Evolutionary conservation across 2,888 invertebrate species (phyloP), one percentile per base, ranked within the genome.

Genomic region (Achlya flavicornis): DNA sequence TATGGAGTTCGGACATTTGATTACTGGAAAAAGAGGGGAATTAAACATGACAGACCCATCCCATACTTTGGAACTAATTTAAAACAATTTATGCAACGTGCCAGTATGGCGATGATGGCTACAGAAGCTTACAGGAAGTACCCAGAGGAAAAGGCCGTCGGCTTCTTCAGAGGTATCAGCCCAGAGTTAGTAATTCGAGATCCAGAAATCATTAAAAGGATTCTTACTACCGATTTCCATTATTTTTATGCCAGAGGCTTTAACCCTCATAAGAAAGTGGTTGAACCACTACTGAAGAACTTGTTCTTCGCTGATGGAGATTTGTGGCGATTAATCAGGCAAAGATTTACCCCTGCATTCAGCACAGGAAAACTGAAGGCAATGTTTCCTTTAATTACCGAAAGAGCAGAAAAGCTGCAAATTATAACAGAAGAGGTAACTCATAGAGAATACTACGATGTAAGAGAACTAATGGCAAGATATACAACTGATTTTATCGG

Each of bases 401-500:
- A 90, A 0, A 78, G 89, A 71, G 90, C 91, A 5, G 87, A 89
- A 68, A 89, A 87, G 68, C 68, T 93, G 12, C 88, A 91, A 78
- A 14, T 80, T 2, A 79, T 89, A 48, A 83, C 88, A 4, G 88
- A 88, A 64, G 81, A 86, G 12, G 78, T 89, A 0, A 71, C 79
- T 7, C 67, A 82, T 7, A 78, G 72, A 61, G 87, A 89, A 57
- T 82, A 73, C 68, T 90, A 88, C 61, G 91, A 92, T 66, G 84
- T 86, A 4, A 81, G 88, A 57, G 92, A 92, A 67, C 82, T 92
- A 0, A 92, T 92, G 91, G 92, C 91, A 3, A 83, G 92, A 59
- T 93, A 90, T 57, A 92, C 92, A 0, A 92, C 91, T 5, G 92
- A 92, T 68, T 90, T 92, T 66, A 92, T 92, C 11, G 92, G 92